Evolutionary conservation across 2,888 invertebrate species (phyloP).

Genomic region (Beris chalybata): DNA sequence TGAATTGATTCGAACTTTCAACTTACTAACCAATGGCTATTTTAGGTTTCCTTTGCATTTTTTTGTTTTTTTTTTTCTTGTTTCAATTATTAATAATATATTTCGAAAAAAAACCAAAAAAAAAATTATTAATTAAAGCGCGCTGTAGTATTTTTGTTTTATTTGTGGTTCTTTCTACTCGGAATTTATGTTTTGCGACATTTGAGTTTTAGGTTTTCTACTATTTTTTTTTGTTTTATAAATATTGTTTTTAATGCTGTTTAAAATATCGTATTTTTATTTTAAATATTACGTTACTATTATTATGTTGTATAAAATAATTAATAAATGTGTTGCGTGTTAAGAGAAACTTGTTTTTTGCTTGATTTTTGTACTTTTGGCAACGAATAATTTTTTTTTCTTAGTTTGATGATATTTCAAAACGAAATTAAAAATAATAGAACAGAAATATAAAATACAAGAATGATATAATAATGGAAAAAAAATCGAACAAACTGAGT

Average conservation of each 20-base stretch:
- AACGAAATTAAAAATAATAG: background rate
- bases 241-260: background rate
- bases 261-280: conserved; percentile 10
- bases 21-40: conserved; percentile 26
- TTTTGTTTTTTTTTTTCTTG: background rate
- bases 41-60: conserved; percentile 1
- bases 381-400: conserved; percentile 33
- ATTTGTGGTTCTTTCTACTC: no score
- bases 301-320: background rate
- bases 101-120: no score
- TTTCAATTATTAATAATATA: background rate
- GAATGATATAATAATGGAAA: background rate
- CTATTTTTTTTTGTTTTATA: conserved; percentile 4
- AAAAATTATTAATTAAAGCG: no score
- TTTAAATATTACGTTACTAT: background rate
- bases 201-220: conserved; percentile 1
- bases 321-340: conserved; percentile 6
- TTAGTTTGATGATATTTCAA: conserved; percentile 4
- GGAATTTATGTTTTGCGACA: no score
- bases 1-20: no score
- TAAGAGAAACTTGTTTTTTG: conserved; percentile 42
- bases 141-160: no score
- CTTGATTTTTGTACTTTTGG: conserved; percentile 41
- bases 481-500: background rate
- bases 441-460: background rate